Evolutionary conservation across 2,797 vertebrate species (phyloP), one percentile per base, ranked within the genome.

Genomic region (Adrianichthys oophorus): DNA sequence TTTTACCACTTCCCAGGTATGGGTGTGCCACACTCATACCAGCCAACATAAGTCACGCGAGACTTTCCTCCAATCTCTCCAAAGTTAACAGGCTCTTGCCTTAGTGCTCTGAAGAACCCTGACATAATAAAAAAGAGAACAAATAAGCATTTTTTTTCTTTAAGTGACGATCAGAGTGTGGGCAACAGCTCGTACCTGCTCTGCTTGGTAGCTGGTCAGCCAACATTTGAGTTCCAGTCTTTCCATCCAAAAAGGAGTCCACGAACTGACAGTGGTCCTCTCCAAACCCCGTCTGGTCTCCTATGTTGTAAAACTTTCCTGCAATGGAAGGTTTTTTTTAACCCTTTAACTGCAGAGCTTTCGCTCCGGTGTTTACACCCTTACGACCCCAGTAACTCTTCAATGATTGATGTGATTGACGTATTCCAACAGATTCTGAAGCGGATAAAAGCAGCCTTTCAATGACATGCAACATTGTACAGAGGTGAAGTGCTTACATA

Each of bases 191-290:
- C 7, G 21, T 79, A 98, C 98, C 97, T 70, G 85, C 78, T 85
- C 90, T 94, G 72, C 82, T 79, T 52, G 92, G 93, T 60, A 98
- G 90, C 69, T 98, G 92, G 41, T 98, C 89, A 60, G 92, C 78
- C 41, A 76, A 61, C 64, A 94, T 74, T 48, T 95, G 93, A 53
- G 89, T 92, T 55, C 98, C 96, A 2, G 97, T 99, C 52, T 92
- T 90, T 60, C 98, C 98, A 44, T 99, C 97, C 85, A 99, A 89
- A 85, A 96, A 98, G 0, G 97, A 99, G 83, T 99, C 98, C 55
- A 99, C 98, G 85, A 99, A 99, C 64, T 99, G 98, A 75, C 98
- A 99, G 52, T 99, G 98, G 87, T 99, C 98, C 87, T 99, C 98
- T 50, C 98, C 97, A 1, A 95, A 86, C 4, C 97, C 98, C 15